Evolutionary conservation across 53 echinoderm and acorn worm species (phyloP), one percentile per base, ranked within the genome.

Genomic region (Echinometra lucunter): DNA sequence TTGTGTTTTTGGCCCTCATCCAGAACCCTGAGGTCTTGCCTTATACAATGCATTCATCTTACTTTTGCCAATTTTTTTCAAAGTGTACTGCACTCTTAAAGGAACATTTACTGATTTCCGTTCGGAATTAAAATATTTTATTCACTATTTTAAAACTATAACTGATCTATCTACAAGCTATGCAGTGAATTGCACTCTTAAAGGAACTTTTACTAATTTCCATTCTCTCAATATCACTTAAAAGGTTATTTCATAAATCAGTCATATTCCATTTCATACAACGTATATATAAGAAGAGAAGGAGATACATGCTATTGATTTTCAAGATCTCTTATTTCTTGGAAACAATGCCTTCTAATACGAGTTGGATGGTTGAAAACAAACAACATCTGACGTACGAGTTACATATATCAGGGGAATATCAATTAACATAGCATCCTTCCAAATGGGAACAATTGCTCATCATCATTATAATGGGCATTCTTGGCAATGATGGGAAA

Each of bases 391-490:
- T 47, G 49, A 30, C 27, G 28, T 47, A n/a, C 49, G 10, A 49
- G 15, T 10, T 47, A 15, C 27, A 28, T n/a, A 85, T 85, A n/a
- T 49, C 45, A 85, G 49, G 85, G 12, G 28, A 18, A 85, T 85
- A 49, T 85, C 85, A 85, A 85, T 85, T 85, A 85, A n/a, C 53
- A 28, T n/a, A 85, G n/a, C 49, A 85, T 85, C 13, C 85, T 85
- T 25, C 85, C 85, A 85, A 47, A 85, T 19, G 40, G 35, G 78
- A 42, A 78, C 78, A 78, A 78, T 78, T 2, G 75, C 75, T 75
- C 83, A 45, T n/a, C n/a, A 83, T 8, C 21, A 83, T 27, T 1
- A 25, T 6, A 82, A 8, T 2, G 3, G 47, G 85, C 49, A 28
- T 85, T 49, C 85, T 85, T 85, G 85, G 85, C 85, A 85, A n/a